A percentile compares a stretch with the other conserved stretches of the same genome.
phyloP scores from a whole-genome alignment of 1,140 invertebrate species.

The Trichonephila clavata region DNA sequence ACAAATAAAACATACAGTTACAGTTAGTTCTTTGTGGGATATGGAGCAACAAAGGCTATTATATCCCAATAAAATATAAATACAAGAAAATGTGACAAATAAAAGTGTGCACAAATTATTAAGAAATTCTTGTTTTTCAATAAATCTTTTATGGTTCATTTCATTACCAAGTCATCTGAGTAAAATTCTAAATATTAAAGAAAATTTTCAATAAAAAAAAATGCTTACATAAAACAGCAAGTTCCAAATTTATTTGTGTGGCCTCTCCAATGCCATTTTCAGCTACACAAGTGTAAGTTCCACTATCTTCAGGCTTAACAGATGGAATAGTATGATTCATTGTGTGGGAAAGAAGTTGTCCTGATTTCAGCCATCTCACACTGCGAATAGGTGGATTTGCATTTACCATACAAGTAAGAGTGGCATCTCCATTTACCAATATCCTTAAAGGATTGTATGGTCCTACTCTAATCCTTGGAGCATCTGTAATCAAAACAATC shows the following conservation, averaged over 20 bases:
- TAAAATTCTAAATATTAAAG: too few relatives aligned
- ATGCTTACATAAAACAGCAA: constrained; percentile 80
- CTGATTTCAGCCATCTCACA: constrained; percentile 91
- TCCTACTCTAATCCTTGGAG: constrained; percentile 92
- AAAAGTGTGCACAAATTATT: too few relatives aligned
- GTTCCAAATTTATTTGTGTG: constrained; percentile 74
- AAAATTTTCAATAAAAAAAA: not conserved
- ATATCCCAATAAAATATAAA: too few relatives aligned
- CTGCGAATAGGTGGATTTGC: constrained; percentile 91
- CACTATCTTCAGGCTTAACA: constrained; percentile 86
- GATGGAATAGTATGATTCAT: constrained; percentile 78
- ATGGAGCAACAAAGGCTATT: too few relatives aligned
- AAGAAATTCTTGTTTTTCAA: too few relatives aligned
- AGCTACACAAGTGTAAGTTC: constrained; percentile 91
- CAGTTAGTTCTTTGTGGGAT: too few relatives aligned
- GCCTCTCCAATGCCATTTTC: constrained; percentile 87
- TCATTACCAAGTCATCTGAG: too few relatives aligned
- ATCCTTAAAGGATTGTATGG: constrained; percentile 93
- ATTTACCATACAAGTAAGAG: constrained; percentile 91
- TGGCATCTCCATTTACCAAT: constrained; percentile 90
- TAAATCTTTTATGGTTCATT: too few relatives aligned
- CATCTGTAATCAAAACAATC: constrained; percentile 84
- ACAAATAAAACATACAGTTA: too few relatives aligned
- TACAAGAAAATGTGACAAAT: too few relatives aligned
- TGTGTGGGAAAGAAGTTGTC: constrained; percentile 83